Evolutionary conservation across 2,797 vertebrate species (phyloP).

Genomic region (Pangasius djambal): DNA sequence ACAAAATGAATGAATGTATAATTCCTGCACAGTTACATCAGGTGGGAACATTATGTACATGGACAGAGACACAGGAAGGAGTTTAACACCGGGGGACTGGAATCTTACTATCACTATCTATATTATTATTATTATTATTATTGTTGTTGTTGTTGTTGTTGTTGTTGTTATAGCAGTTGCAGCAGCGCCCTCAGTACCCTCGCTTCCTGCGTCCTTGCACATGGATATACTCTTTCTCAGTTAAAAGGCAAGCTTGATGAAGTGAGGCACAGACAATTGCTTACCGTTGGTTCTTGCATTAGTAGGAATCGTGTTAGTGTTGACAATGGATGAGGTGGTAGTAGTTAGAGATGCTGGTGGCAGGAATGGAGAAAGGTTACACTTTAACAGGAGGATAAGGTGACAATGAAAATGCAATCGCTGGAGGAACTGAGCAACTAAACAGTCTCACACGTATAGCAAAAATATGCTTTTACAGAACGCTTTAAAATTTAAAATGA

Average conservation of each 20-base stretch:
- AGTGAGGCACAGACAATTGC: slow-evolving; percentile 61
- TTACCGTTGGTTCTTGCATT: slow-evolving; percentile 83
- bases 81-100: neutral
- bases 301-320: slow-evolving; percentile 87
- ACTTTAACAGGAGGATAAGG: slow-evolving; percentile 44
- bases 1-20: neutral
- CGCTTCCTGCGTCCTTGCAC: neutral
- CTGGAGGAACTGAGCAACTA: slow-evolving; percentile 27
- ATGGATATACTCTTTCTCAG: neutral
- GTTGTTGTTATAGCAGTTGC: neutral
- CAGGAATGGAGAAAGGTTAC: slow-evolving; percentile 80
- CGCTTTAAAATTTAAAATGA: neutral
- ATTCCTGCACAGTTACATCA: neutral
- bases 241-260: neutral
- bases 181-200: neutral
- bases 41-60: neutral
- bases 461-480: neutral
- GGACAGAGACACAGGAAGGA: neutral
- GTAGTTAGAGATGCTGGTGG: slow-evolving; percentile 85
- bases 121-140: neutral
- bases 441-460: slow-evolving; percentile 32
- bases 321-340: slow-evolving; percentile 80
- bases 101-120: too few relatives aligned
- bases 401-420: slow-evolving; percentile 39
- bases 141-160: too few relatives aligned